phyloP scores from a whole-genome alignment of 2,113 vertebrate species.

The Recurvirostra avosetta region DNA sequence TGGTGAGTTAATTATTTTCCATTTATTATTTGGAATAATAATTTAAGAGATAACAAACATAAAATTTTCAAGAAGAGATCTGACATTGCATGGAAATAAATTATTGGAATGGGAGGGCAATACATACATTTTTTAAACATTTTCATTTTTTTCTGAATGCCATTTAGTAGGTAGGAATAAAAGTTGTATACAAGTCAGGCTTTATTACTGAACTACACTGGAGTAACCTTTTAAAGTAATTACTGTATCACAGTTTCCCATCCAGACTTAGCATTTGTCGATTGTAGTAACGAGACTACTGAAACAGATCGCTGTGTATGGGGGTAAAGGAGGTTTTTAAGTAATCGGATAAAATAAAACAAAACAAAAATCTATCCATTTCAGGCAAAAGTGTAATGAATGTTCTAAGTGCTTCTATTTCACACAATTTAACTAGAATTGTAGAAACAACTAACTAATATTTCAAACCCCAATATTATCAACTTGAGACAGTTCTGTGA shows the following conservation, averaged over 20 bases:
- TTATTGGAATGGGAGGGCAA: background rate
- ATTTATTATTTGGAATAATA: background rate
- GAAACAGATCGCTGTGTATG: background rate
- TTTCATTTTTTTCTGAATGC: background rate
- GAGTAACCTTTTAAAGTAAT: background rate
- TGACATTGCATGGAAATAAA: background rate
- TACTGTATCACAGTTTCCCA: background rate
- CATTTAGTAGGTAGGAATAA: background rate
- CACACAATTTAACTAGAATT: background rate
- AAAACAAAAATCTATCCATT: background rate
- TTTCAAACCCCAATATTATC: background rate
- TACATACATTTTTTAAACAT: background rate
- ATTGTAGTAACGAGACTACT: background rate
- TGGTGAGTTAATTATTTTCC: background rate
- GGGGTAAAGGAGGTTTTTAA: background rate
- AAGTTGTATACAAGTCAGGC: background rate
- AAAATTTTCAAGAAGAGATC: background rate
- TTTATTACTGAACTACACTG: background rate
- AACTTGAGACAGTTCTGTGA: background rate
- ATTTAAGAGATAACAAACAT: background rate
- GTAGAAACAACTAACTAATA: background rate
- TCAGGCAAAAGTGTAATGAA: background rate
- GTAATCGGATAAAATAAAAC: background rate
- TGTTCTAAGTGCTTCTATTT: background rate
- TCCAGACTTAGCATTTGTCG: background rate